phyloP scores from a whole-genome alignment of 2,888 invertebrate genomes.

The Lacanobia wlatinum region DNA sequence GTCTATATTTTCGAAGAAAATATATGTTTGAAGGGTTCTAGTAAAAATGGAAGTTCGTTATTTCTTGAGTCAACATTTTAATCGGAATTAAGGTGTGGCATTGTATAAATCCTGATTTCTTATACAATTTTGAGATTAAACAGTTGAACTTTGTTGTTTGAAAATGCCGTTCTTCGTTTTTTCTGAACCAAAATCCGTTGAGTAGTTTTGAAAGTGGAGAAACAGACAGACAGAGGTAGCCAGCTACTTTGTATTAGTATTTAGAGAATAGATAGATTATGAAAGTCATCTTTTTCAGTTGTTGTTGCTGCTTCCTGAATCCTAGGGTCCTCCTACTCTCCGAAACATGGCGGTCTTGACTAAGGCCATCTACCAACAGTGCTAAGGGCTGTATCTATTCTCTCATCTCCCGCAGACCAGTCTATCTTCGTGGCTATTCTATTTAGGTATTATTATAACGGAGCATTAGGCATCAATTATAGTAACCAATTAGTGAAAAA shows the following conservation, averaged over 20 bases:
- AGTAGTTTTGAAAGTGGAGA: no score
- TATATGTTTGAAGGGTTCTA: conserved; percentile 8
- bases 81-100: conserved; percentile 53
- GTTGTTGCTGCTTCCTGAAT: no score
- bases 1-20: neutral
- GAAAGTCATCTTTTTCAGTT: no score
- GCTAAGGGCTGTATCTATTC: neutral
- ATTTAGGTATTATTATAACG: no score
- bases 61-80: conserved; percentile 26
- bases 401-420: neutral
- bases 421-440: neutral
- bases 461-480: no score
- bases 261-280: no score
- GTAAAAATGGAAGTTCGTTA: neutral
- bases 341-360: neutral
- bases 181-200: no score
- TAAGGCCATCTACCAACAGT: neutral
- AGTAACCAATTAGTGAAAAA: neutral
- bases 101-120: conserved; percentile 22
- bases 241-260: no score
- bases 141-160: conserved; percentile 3
- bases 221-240: no score
- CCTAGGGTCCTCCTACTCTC: no score
- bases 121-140: conserved; percentile 10
- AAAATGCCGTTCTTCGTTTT: neutral